Conservation (phyloP, 2,888 invertebrate genomes). For the Dusona sp. region DNA sequence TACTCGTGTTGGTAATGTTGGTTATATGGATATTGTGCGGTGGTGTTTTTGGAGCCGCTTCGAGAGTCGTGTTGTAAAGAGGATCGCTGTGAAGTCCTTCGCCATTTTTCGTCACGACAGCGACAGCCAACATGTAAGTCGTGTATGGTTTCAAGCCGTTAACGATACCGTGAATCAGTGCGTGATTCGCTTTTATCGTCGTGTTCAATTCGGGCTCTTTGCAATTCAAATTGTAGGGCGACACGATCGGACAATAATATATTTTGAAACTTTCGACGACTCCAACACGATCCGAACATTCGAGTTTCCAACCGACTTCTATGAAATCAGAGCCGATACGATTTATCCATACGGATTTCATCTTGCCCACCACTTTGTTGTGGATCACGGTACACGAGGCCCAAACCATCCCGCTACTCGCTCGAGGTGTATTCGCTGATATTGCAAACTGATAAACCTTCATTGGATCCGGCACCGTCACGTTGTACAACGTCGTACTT, state of each 20-base stretch:
- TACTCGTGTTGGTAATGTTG: slow-evolving; percentile 88
- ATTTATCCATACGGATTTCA: slow-evolving; percentile 87
- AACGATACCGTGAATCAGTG: slow-evolving; percentile 86
- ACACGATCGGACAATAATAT: slow-evolving; percentile 89
- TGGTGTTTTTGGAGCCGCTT: slow-evolving; percentile 88
- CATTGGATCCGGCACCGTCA: slow-evolving; percentile 87
- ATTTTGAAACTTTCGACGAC: slow-evolving; percentile 91
- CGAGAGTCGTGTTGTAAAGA: slow-evolving; percentile 88
- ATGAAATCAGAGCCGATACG: slow-evolving; percentile 86
- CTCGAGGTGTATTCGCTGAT: slow-evolving; percentile 89
- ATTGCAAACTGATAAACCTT: slow-evolving; percentile 92
- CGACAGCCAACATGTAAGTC: slow-evolving; percentile 90
- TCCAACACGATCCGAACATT: slow-evolving; percentile 90
- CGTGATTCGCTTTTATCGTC: slow-evolving; percentile 85
- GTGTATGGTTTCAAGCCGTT: slow-evolving; percentile 90
- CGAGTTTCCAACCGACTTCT: slow-evolving; percentile 91
- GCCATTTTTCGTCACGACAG: slow-evolving; percentile 87
- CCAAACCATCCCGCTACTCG: slow-evolving; percentile 95
- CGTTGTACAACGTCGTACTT: slow-evolving; percentile 86
- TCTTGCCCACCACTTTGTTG: slow-evolving; percentile 86
- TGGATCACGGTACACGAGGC: slow-evolving; percentile 90
- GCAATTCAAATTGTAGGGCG: slow-evolving; percentile 86
- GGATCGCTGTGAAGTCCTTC: slow-evolving; percentile 87
- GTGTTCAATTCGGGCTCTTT: slow-evolving; percentile 85
- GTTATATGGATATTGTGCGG: slow-evolving; percentile 87